These are phyloP conservation scores for Meteorus sp. DNA, from an alignment of 1,140 invertebrate genomes.

Conservation along the genomic window DNA sequence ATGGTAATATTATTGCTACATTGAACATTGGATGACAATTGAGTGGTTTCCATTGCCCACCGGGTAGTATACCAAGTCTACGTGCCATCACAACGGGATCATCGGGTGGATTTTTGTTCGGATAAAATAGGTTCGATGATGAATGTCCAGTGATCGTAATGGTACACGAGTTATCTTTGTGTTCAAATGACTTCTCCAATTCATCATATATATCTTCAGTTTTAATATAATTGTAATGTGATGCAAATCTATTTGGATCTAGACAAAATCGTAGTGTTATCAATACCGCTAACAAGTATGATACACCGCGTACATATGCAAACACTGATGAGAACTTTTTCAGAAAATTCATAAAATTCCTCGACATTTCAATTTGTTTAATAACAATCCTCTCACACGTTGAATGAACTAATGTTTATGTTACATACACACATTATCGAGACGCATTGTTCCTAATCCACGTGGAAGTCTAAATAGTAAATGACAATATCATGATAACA, in stretches of 20 bases:
- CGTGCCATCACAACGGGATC: constrained; percentile 43
- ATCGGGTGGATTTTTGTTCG: constrained; percentile 45
- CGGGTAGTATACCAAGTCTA: constrained; percentile 52
- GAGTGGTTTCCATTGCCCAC: constrained; percentile 73
- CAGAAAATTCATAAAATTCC: constrained; percentile 33
- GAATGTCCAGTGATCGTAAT: constrained; percentile 30
- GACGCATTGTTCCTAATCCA: too few relatives aligned
- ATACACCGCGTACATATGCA: constrained; percentile 40
- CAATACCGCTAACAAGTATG: too few relatives aligned
- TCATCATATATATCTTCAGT: constrained; percentile 49
- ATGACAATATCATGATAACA: too few relatives aligned
- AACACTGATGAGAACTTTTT: constrained; percentile 41
- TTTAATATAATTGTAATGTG: constrained; percentile 52
- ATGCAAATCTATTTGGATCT: constrained; percentile 53
- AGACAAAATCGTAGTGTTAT: constrained; percentile 42
- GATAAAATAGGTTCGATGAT: constrained; percentile 44
- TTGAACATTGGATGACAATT: constrained; percentile 75
- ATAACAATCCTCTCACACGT: too few relatives aligned
- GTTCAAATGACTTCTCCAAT: constrained; percentile 49
- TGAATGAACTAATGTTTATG: too few relatives aligned
- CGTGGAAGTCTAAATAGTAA: too few relatives aligned
- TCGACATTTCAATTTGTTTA: constrained; percentile 27
- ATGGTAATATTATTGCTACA: constrained; percentile 87
- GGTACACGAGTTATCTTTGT: constrained; percentile 46
- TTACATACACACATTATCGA: too few relatives aligned